A percentile compares a stretch with the other conserved stretches of the same genome.
phyloP scores from a whole-genome alignment of 2,113 vertebrate genomes.

The Taurulus bubalis region DNA sequence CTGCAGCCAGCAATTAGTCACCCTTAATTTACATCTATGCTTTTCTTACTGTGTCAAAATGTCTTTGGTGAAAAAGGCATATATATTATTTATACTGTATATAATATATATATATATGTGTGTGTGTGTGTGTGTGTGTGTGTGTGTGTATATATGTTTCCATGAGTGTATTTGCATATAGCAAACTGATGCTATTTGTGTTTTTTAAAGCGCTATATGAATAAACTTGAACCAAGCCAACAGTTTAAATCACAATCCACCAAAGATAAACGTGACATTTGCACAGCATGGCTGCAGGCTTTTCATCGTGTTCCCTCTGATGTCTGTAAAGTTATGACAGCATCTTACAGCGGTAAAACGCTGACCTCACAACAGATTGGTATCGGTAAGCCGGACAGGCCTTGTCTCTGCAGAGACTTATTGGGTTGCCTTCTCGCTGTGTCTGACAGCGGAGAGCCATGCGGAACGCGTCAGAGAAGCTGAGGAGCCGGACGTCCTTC shows the following conservation, averaged over 20 bases:
- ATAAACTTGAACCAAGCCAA: background rate
- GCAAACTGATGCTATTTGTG: background rate
- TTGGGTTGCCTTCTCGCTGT: conserved; percentile 9
- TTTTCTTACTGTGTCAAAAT: background rate
- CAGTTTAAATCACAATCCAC: too few species aligned
- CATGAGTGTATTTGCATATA: background rate
- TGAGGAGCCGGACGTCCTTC: conserved; percentile 94
- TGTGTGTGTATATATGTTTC: background rate
- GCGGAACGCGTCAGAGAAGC: conserved; percentile 95
- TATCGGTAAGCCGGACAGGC: background rate
- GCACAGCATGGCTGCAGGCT: background rate
- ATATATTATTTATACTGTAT: background rate
- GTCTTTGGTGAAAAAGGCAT: background rate
- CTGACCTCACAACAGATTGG: background rate
- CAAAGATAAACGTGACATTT: background rate
- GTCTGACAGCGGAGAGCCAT: conserved; percentile 90
- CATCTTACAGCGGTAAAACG: background rate
- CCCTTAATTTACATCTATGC: background rate
- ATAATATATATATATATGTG: background rate
- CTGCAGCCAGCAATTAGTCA: background rate
- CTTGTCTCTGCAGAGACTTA: conserved; percentile 28
- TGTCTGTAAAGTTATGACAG: background rate
- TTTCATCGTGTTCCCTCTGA: background rate
- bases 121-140: too few species aligned
- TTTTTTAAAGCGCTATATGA: background rate